Evolutionary conservation across 2,797 vertebrate species (phyloP), one percentile per base, ranked within the genome.

Genomic region (Ceryle rudis): DNA sequence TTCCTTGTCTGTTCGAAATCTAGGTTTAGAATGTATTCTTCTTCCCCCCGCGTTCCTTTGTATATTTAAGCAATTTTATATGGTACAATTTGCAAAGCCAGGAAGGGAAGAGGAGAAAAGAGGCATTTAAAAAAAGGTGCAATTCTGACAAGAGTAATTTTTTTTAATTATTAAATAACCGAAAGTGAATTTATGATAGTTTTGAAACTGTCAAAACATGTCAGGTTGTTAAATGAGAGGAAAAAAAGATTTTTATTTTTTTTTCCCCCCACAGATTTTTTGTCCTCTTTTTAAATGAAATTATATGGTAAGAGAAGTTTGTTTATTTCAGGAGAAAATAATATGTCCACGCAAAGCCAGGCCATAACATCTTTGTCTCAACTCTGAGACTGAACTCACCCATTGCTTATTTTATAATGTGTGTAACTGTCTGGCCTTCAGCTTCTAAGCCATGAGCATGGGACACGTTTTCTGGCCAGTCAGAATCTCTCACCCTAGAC

Each of bases 141-240:
- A 75, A 29, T 89, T 92, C 46, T 91, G 78, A 82, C 61, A 78
- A 42, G 21, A 93, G 18, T 55, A 25, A 65, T 87, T 82, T 49
- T 96, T 90, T 97, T 90, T 87, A 73, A 70, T 95, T 73, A 81
- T 79, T 93, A 82, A 90, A 80, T 87, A 83, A 69, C 61, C 41
- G 41, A 74, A 95, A 77, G 33, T 55, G 41, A 71, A 78, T 79
- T 81, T 91, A 35, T 89, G 44, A 69, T 85, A 58, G 16, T 60
- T 96, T 88, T 84, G 33, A 70, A 91, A 70, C 60, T 88, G 80
- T 89, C 74, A 94, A 94, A 94, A 85, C 13, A 67, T 67, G 67
- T 85, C 74, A 73, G 20, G 66, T 93, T 75, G 39, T 65, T 95
- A 86, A 90, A 75, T 29, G n/a, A 74, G 57, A 78, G 57, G 44